Evolutionary conservation across 2,113 vertebrate species (phyloP).

Genomic region (Heterotilapia buettikoferi): DNA sequence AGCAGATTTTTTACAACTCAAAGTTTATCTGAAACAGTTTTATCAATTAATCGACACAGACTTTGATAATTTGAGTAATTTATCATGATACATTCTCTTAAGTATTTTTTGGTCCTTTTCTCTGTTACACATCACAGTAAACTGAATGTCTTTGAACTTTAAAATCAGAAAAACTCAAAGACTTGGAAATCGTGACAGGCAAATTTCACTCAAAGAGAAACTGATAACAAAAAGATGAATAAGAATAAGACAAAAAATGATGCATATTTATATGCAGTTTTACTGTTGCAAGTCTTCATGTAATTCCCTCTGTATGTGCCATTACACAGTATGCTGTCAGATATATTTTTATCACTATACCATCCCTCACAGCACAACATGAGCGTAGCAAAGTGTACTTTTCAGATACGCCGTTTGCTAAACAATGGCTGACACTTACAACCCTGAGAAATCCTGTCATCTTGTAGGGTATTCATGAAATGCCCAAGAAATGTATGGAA

Average conservation of each 20-base stretch:
- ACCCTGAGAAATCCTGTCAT: constrained; percentile 1
- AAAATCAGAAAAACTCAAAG: neutral
- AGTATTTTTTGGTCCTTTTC: neutral
- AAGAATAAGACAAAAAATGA: neutral
- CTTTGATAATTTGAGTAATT: neutral
- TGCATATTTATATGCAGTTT: neutral
- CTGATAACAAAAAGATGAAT: neutral
- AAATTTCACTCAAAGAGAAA: neutral
- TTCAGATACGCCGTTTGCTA: neutral
- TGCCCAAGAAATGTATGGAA: neutral
- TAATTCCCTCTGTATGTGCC: neutral
- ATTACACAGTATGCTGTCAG: neutral
- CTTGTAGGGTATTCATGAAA: constrained; percentile 18
- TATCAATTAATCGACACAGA: neutral
- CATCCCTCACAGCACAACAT: neutral
- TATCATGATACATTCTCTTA: neutral
- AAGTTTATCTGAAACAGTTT: neutral
- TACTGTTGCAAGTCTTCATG: neutral
- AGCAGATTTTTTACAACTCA: neutral
- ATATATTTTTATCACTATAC: neutral
- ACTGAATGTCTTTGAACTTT: neutral
- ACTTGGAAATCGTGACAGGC: neutral
- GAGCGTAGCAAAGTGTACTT: neutral
- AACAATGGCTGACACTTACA: constrained; percentile 29
- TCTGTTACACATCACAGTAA: neutral